phyloP scores from a whole-genome alignment of 1,140 invertebrate species.

The Trichonephila clavipes region DNA sequence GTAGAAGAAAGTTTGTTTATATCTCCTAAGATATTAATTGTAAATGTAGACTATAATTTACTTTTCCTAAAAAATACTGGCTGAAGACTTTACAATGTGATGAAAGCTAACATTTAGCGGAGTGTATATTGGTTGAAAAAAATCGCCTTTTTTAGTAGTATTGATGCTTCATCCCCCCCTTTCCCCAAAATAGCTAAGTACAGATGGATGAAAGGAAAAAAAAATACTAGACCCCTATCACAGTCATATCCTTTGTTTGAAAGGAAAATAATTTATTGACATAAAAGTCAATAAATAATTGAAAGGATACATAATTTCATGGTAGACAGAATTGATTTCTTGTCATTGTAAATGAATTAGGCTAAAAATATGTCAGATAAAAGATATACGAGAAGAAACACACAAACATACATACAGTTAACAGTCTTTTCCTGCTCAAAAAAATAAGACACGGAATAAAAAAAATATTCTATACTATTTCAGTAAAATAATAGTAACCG shows the following conservation, averaged over 20 bases:
- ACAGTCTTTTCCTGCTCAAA: background rate
- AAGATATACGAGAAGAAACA: background rate
- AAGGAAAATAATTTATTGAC: constrained; percentile 1
- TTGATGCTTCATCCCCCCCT: background rate
- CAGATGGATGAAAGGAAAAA: background rate
- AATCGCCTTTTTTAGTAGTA: background rate
- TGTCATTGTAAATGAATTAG: background rate
- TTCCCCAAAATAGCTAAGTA: background rate
- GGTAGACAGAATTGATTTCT: background rate
- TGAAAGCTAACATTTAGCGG: background rate
- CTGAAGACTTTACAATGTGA: too few relatives aligned
- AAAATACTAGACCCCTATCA: background rate
- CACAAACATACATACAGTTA: too few relatives aligned
- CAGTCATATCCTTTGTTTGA: background rate
- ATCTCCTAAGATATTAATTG: too few relatives aligned
- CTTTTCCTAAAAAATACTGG: too few relatives aligned
- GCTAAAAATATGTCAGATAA: background rate
- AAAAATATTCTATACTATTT: background rate
- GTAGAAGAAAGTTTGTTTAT: too few relatives aligned
- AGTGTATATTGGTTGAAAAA: background rate
- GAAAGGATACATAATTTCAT: constrained; percentile 1
- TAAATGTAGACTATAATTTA: too few relatives aligned
- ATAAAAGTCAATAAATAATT: constrained; percentile 16
- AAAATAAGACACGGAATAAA: background rate
- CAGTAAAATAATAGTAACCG: too few relatives aligned